These are phyloP conservation scores for Laticauda colubrina DNA, from an alignment of 2,113 vertebrate species.

Conservation along the genomic window DNA sequence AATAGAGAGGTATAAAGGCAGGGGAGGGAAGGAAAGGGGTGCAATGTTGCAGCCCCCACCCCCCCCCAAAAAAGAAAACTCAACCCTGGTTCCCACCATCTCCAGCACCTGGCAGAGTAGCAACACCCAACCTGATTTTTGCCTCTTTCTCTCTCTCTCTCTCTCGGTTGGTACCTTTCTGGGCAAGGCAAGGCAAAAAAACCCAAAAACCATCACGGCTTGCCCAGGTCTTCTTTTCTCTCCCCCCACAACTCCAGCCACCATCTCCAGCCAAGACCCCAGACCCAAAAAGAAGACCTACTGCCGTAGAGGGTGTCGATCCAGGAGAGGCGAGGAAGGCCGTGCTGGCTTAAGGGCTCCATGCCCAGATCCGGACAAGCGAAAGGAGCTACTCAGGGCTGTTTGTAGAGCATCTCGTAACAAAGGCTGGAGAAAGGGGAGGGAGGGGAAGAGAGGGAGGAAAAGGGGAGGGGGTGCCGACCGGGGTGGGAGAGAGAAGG, in stretches of 20 bases:
- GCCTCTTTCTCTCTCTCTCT: too few species aligned
- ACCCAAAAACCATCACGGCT: not conserved
- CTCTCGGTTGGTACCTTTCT: not conserved
- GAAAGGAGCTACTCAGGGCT: constrained; percentile 51
- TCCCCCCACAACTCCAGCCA: not conserved
- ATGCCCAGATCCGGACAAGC: constrained; percentile 69
- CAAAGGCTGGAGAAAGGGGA: constrained; percentile 60
- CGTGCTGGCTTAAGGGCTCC: constrained; percentile 92
- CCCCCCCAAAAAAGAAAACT: not conserved
- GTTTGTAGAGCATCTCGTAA: constrained; percentile 73
- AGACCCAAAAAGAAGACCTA: constrained; percentile 71
- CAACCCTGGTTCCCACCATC: not conserved
- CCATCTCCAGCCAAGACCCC: not conserved
- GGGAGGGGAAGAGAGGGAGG: constrained; percentile 28
- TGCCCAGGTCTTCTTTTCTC: too few species aligned
- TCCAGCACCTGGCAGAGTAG: not conserved
- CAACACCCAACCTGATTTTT: not conserved
- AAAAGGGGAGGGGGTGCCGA: constrained; percentile 17
- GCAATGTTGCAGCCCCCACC: not conserved
- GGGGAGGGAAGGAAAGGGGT: not conserved
- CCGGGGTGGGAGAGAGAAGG: not conserved
- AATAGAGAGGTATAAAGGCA: not conserved
- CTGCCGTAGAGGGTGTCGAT: constrained; percentile 98
- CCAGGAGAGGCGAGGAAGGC: constrained; percentile 94
- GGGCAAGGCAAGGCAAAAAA: not conserved